phyloP scores from a whole-genome alignment of 2,113 vertebrate genomes.

The Hippopotamus amphibius region DNA sequence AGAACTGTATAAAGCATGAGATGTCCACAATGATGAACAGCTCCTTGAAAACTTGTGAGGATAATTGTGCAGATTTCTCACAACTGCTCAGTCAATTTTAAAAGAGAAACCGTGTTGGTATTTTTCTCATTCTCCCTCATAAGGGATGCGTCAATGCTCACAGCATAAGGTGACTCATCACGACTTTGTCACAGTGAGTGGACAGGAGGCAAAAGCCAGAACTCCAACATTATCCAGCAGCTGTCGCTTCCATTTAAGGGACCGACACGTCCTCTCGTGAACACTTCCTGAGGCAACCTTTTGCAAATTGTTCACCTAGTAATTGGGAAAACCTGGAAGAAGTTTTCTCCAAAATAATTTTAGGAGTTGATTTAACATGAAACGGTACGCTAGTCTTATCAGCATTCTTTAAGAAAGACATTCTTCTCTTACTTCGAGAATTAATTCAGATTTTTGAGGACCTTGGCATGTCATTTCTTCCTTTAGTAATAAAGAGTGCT shows the following conservation, averaged over 20 bases:
- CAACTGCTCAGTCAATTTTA: not conserved
- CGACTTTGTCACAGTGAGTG: slow-evolving; percentile 17
- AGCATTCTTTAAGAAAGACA: not conserved
- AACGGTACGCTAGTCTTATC: not conserved
- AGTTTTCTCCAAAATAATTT: not conserved
- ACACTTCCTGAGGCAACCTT: not conserved
- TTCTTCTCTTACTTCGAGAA: not conserved
- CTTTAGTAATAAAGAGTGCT: not conserved
- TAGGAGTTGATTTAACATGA: not conserved
- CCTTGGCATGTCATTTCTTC: not conserved
- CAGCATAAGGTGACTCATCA: slow-evolving; percentile 40
- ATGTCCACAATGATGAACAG: not conserved
- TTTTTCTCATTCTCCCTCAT: slow-evolving; percentile 52
- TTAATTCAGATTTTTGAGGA: not conserved
- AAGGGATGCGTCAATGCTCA: not conserved
- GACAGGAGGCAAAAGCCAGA: slow-evolving; percentile 29
- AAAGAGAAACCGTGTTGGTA: not conserved
- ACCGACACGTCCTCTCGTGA: not conserved
- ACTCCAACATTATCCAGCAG: slow-evolving; percentile 19
- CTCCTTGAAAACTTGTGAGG: not conserved
- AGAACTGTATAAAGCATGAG: not conserved
- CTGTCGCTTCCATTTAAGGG: slow-evolving; percentile 54
- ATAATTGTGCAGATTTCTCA: not conserved
- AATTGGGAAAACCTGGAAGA: not conserved
- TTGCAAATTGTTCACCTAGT: slow-evolving; percentile 30